Conservation (phyloP, 2,797 vertebrate species). For the Streptopelia turtur region DNA sequence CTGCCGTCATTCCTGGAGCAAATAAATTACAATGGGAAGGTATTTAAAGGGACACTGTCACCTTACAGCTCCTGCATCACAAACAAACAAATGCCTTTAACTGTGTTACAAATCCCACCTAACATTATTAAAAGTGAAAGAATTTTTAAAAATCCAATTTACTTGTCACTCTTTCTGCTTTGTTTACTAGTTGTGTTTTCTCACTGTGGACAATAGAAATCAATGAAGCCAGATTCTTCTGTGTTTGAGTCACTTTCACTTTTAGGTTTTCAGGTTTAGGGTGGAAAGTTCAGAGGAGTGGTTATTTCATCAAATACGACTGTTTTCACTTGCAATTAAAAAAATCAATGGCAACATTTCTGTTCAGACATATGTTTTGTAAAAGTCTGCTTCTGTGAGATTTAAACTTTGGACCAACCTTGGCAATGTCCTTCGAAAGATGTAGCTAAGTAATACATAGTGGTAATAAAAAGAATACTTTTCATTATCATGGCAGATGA, state of each 20-base stretch:
- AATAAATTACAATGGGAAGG: background rate
- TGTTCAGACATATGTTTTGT: constrained; percentile 23
- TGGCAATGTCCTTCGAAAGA: constrained; percentile 27
- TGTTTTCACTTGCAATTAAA: constrained; percentile 67
- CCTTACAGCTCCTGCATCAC: background rate
- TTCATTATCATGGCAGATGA: background rate
- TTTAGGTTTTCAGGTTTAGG: constrained; percentile 42
- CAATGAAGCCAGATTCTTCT: constrained; percentile 51
- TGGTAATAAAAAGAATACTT: constrained; percentile 2
- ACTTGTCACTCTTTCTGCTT: constrained; percentile 59
- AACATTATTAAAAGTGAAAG: constrained; percentile 65
- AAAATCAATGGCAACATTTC: constrained; percentile 50
- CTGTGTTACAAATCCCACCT: background rate
- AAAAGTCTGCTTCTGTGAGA: background rate
- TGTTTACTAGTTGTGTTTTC: constrained; percentile 57
- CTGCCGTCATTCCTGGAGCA: background rate
- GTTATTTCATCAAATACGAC: constrained; percentile 49
- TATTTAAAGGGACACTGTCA: constrained; percentile 34
- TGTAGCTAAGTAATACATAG: background rate
- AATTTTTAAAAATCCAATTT: constrained; percentile 70
- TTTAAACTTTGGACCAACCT: constrained; percentile 41
- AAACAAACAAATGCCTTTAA: constrained; percentile 28
- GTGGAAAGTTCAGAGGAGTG: constrained; percentile 37
- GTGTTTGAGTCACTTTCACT: constrained; percentile 51
- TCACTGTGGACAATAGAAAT: constrained; percentile 36